Base-by-base conservation (phyloP, 2,113 vertebrate species). In the Chelonoidis abingdonii region DNA sequence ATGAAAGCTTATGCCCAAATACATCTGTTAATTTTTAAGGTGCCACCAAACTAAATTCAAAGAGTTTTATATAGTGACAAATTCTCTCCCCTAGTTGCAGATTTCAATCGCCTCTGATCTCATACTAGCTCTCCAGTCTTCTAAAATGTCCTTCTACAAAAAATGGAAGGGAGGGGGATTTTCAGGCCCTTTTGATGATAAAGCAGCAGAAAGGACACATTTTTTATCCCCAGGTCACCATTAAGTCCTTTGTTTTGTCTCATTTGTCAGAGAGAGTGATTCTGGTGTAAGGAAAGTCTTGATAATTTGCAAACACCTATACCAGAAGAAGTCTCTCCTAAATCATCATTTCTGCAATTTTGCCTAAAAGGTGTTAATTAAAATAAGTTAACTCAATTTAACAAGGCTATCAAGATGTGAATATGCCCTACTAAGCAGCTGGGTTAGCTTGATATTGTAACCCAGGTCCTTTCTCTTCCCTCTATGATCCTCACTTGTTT, bases 251-350 rank as follows among this genome's bases (percentile, higher is more conserved):
- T 41, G 38, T 76, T 76, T 47, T 47, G 41, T 47, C 41, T 47
- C 38, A 44, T 76, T 5, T 57, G n/a, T 19, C 11, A 88, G 24
- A 52, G 6, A 6, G 79, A 53, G 31, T 31, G 0, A 65, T 44
- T 90, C 89, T 8, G 54, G 57, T 90, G 87, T 84, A 52, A 17
- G 14, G 92, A 94, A 92, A 92, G 44, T 16, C 27, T 65, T 1
- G 6, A 19, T 16, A 5, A 69, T 72, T 41, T 89, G n/a, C 27
- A 84, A 89, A 13, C 2, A 8, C 5, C 52, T 54, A 19, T 2
- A 84, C 1, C 59, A 82, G 0, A 56, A 82, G 0, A 22, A 75
- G 78, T 12, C 50, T 14, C 24, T 89, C 75, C 1, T 10, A 72
- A 80, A 29, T 83, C 13, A 6, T 69, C 9, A 17, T 57, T 91